Base-by-base conservation (phyloP, 2,888 invertebrate genomes). In the Drosophila rubida region DNA sequence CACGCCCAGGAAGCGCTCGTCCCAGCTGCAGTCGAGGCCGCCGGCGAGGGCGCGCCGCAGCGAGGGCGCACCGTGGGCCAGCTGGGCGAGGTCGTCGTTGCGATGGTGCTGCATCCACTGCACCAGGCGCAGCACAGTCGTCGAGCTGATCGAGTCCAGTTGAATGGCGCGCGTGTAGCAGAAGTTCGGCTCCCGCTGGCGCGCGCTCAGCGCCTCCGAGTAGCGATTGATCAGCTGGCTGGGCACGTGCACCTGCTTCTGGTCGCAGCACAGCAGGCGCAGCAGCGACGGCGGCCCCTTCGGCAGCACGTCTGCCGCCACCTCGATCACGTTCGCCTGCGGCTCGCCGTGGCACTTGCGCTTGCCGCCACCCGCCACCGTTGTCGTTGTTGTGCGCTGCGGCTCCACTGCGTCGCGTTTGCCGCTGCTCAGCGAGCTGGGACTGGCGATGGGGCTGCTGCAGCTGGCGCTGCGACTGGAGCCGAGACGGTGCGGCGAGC, bases 61-160 rank as follows among this genome's bases (percentile, higher is more conserved):
- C 4, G 39, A 25, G 1, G 67, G 79, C 5, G 16, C 0, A 4
- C 16, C 4, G 5, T 32, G 19, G 0, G 51, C 42, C 46, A 77
- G 14, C 22, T 46, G 45, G 0, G 19, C 30, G 0, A 64, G 4
- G 41, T 71, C 46, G 1, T 75, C 64, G 6, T 65, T 6, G 5
- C 32, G 39, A 48, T 81, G 73, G 6, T 60, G 63, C 0, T 76
- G 50, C 77, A 81, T 73, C 79, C 85, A 81, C 0, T 30, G 5
- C 0, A 79, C n/a, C 2, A 82, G 13, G 0, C 62, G 64, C 0
- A 42, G 8, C 39, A 86, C 1, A 0, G 60, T 72, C 1, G 1
- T 5, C 4, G 86, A 80, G 4, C 48, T 49, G 1, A 86, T 65
- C 11, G 53, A 13, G 0, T 64, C 35, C 45, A 82, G 23, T 1